phyloP scores from a whole-genome alignment of 2,888 invertebrate species.

The Marronus borbonicus region DNA sequence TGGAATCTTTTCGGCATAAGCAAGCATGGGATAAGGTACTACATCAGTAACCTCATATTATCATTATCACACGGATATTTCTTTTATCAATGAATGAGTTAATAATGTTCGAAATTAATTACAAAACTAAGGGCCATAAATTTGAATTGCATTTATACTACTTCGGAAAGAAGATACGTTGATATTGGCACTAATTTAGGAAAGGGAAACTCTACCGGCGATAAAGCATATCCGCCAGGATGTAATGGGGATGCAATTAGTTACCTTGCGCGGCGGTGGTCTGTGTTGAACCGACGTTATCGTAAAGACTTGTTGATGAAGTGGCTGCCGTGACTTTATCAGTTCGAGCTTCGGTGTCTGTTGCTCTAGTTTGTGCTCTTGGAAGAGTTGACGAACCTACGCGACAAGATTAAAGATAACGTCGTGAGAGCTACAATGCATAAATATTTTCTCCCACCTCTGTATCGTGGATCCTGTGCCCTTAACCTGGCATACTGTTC shows the following conservation, averaged over 20 bases:
- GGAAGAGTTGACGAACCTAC: constrained; percentile 89
- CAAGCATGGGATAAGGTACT: too few relatives aligned
- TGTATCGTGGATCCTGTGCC: constrained; percentile 87
- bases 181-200: background rate
- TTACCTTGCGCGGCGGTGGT: constrained; percentile 67
- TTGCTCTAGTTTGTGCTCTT: constrained; percentile 81
- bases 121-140: too few relatives aligned
- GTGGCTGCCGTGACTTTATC: constrained; percentile 88
- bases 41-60: too few relatives aligned
- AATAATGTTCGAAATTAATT: too few relatives aligned
- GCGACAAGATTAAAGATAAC: constrained; percentile 18
- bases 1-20: too few relatives aligned
- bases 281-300: constrained; percentile 78
- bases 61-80: too few relatives aligned
- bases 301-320: constrained; percentile 91
- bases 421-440: too few relatives aligned
- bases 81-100: too few relatives aligned
- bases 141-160: too few relatives aligned
- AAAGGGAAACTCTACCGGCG: background rate
- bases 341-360: constrained; percentile 75
- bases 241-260: constrained; percentile 41
- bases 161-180: background rate
- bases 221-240: constrained; percentile 26
- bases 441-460: constrained; percentile 69
- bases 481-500: constrained; percentile 91